A percentile compares a stretch with the other conserved stretches of the same genome.
Conservation (phyloP, 2,797 vertebrate genomes). For the Fistularia commersonii region DNA sequence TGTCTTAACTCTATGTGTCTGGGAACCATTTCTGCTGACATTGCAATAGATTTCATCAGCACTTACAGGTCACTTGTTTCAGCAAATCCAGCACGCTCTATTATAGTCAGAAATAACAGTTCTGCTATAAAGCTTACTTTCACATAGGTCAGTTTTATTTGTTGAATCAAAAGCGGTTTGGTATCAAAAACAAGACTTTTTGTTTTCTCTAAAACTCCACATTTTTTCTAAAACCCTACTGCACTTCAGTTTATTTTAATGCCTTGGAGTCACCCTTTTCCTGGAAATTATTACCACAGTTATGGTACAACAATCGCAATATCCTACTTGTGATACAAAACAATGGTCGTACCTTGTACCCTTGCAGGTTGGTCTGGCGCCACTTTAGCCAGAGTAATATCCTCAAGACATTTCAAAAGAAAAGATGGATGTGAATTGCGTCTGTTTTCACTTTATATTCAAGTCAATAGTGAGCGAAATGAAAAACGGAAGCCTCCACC, state of each 20-base stretch:
- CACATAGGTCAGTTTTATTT: no score
- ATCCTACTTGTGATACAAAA: conserved; percentile 1
- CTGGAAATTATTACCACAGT: conserved; percentile 1
- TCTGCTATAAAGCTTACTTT: no score
- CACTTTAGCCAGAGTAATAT: conserved; percentile 15
- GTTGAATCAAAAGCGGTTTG: no score
- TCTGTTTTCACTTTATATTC: conserved; percentile 9
- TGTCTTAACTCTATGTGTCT: conserved; percentile 15
- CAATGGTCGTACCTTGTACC: conserved; percentile 2
- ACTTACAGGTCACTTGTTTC: no score
- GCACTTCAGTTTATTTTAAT: conserved; percentile 7
- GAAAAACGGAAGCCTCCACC: conserved; percentile 3
- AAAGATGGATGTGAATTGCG: background rate
- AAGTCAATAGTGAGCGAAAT: conserved; percentile 20
- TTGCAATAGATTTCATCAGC: background rate
- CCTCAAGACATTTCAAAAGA: conserved; percentile 1
- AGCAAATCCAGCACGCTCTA: no score
- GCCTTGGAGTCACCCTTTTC: conserved; percentile 2
- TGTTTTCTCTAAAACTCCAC: no score
- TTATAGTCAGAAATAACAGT: no score
- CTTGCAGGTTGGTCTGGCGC: conserved; percentile 14
- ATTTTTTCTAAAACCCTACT: no score
- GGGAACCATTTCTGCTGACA: conserved; percentile 8
- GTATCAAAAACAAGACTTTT: no score
- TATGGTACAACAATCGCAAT: conserved; percentile 3